Evolutionary conservation across 2,888 invertebrate genomes (phyloP).

Genomic region (Drosophila pseudotalamancana): DNA sequence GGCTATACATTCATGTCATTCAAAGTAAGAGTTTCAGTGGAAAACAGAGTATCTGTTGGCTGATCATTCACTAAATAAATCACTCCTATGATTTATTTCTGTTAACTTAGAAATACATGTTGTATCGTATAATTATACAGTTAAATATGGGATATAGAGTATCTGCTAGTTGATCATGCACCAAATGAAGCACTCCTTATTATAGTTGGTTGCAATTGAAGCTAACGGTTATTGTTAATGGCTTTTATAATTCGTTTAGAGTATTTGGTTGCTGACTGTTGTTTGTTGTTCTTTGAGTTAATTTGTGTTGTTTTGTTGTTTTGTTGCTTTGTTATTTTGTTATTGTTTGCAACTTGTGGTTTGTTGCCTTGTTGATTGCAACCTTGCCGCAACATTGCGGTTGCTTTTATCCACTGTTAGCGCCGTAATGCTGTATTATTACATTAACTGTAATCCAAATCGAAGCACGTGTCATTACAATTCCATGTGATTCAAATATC

Average conservation of each 20-base stretch:
- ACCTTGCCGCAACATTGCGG: conserved; percentile 61
- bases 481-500: conserved; percentile 17
- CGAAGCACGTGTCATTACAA: conserved; percentile 6
- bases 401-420: conserved; percentile 48
- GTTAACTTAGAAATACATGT: too few relatives aligned
- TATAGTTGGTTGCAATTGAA: conserved; percentile 40
- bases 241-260: conserved; percentile 50
- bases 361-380: conserved; percentile 43
- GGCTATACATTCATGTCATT: too few relatives aligned
- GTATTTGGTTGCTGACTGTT: conserved; percentile 11
- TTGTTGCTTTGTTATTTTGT: conserved; percentile 36
- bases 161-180: neutral
- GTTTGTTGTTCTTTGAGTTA: conserved; percentile 22
- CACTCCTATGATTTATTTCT: too few relatives aligned
- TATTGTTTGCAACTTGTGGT: conserved; percentile 14
- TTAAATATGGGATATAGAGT: neutral
- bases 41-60: too few relatives aligned
- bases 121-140: neutral
- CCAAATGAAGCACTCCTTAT: neutral
- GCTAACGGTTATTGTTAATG: conserved; percentile 68
- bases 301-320: conserved; percentile 15
- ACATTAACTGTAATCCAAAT: conserved; percentile 1
- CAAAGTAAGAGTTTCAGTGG: too few relatives aligned
- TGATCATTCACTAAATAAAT: too few relatives aligned
- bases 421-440: neutral